Evolutionary conservation across 2,113 vertebrate species (phyloP).

Genomic region (Dipodomys spectabilis): DNA sequence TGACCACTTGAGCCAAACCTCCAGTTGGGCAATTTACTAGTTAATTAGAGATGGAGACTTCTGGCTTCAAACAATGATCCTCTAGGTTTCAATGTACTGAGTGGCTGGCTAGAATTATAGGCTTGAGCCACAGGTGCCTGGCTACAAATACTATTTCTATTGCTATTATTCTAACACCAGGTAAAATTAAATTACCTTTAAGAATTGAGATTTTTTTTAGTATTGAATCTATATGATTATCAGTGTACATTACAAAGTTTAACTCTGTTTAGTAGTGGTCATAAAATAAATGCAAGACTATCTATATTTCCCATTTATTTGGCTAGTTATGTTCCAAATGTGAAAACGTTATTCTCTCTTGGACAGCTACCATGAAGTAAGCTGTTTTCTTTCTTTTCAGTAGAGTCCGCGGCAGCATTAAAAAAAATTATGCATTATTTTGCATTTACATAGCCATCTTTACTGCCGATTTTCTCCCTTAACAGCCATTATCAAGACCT

Average conservation of each 20-base stretch:
- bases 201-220: not conserved
- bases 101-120: too few relatives aligned
- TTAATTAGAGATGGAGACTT: too few relatives aligned
- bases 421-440: not conserved
- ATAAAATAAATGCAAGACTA: not conserved
- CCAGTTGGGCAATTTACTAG: too few relatives aligned
- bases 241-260: not conserved
- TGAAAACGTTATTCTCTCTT: not conserved
- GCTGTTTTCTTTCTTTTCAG: not conserved
- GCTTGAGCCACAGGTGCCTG: too few relatives aligned
- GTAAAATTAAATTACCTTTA: not conserved
- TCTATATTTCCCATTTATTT: not conserved
- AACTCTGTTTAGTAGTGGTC: not conserved
- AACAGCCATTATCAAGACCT: not conserved
- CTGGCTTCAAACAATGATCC: too few relatives aligned
- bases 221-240: not conserved
- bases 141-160: not conserved
- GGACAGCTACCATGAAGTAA: not conserved
- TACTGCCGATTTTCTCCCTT: not conserved
- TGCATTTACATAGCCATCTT: constrained; percentile 38
- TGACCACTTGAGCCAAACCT: too few relatives aligned
- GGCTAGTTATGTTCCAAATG: not conserved
- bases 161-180: not conserved
- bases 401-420: not conserved
- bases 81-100: too few relatives aligned